A percentile compares a stretch with the other conserved stretches of the same genome.
Evolutionary conservation across 2,797 vertebrate species (phyloP).

Genomic region (Sebastes kiyomatsui): DNA sequence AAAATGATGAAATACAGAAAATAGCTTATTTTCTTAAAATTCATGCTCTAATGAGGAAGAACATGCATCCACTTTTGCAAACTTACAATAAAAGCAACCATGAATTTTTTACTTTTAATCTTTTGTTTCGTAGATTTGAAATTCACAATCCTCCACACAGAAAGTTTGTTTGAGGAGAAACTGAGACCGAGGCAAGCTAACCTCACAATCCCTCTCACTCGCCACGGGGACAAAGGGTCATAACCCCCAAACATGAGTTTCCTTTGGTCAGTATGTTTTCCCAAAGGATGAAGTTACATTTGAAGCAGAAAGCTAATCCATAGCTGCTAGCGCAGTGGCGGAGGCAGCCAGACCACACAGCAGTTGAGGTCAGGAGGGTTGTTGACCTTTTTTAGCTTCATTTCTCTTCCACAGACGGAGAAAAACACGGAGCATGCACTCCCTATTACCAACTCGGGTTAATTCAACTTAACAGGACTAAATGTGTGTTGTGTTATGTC

Average conservation of each 20-base stretch:
- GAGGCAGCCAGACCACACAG: conserved; percentile 69
- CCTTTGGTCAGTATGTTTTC: conserved; percentile 76
- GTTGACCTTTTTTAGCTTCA: conserved; percentile 32
- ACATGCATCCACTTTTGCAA: not conserved
- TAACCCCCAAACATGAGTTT: conserved; percentile 64
- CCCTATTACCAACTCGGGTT: conserved; percentile 1
- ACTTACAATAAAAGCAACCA: not conserved
- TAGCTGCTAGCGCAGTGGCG: conserved; percentile 23
- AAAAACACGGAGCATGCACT: not conserved
- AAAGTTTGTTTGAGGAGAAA: conserved; percentile 67
- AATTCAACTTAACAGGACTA: conserved; percentile 14
- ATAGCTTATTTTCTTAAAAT: not conserved
- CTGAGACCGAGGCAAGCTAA: conserved; percentile 26
- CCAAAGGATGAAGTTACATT: conserved; percentile 76
- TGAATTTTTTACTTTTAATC: not conserved
- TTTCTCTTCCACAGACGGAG: conserved; percentile 27
- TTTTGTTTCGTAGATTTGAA: conserved; percentile 3
- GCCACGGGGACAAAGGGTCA: conserved; percentile 59
- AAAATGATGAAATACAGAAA: conserved; percentile 4
- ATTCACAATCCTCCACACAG: not conserved
- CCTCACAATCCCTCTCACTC: conserved; percentile 46
- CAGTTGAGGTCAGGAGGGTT: conserved; percentile 47
- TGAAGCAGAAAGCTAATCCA: conserved; percentile 63
- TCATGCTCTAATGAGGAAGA: not conserved
- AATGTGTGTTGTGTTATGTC: conserved; percentile 25